Base-by-base conservation (phyloP, 2,888 invertebrate species). In the Podotricha telesiphe region DNA sequence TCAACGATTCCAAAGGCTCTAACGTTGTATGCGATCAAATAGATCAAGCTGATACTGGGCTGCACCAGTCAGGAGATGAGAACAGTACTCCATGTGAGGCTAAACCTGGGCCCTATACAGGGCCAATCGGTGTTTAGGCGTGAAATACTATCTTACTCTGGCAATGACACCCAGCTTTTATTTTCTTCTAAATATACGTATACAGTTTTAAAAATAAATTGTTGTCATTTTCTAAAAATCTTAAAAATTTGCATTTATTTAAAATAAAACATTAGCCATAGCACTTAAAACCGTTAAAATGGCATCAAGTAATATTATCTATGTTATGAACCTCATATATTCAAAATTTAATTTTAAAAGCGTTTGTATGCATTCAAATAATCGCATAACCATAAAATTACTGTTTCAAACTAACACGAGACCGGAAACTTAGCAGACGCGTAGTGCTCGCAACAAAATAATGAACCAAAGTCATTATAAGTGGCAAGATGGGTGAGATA, bases 401-500 rank as follows among this genome's bases (percentile, higher is more conserved):
- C 86, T 82, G 88, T 88, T 88, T 84, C 83, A 83, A 82, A 77
- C 77, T 81, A 76, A 62, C 50, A 77, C 78, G 80, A 77, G 77
- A 75, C 86, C 89, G 91, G 91, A 91, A 89, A 86, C 82, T 78
- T 79, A 77, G 77, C 84, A 86, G 86, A 88, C 87, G 79, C 82
- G 84, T 80, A 82, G 80, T 83, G 77, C 82, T 82, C 80, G 81
- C 89, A 85, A 86, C 87, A 86, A 89, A 90, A 91, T 91, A 90
- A 91, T 91, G 89, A 91, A 91, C 88, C 86, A 90, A 87, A 91
- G 86, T 90, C 85, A 90, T 92, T 88, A 90, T 89, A 71, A 86
- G 86, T 82, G 86, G 83, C 84, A 79, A 88, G 89, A 90, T 91
- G 82, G 82, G 72, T 67, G 80, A 82, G 91, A 91, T 91, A 91